These are phyloP conservation scores for Hedychridium roseum DNA, from an alignment of 2,888 invertebrate species.

Conservation along the genomic window DNA sequence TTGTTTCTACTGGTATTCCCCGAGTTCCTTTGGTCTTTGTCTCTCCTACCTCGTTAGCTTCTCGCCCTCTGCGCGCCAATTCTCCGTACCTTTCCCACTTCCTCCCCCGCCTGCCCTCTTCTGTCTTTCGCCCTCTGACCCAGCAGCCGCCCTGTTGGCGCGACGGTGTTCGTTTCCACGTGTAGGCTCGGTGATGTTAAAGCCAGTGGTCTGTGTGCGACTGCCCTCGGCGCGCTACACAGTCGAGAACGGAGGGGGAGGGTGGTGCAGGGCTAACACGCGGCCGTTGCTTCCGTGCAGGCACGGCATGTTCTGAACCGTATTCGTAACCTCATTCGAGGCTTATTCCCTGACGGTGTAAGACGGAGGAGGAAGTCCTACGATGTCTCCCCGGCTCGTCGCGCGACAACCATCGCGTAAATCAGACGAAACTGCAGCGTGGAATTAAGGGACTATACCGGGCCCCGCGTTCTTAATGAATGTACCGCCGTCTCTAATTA, in stretches of 20 bases:
- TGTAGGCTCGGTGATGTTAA: too few species aligned
- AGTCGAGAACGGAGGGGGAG: too few species aligned
- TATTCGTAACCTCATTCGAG: slow-evolving; percentile 38
- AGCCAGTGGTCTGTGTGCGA: too few species aligned
- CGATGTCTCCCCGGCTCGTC: slow-evolving; percentile 30
- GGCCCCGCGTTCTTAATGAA: slow-evolving; percentile 52
- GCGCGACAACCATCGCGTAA: slow-evolving; percentile 48
- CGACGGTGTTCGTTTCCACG: too few species aligned
- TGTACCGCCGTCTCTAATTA: slow-evolving; percentile 55
- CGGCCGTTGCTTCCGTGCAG: slow-evolving; percentile 13
- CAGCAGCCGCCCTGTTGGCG: background rate
- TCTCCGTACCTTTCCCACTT: too few species aligned
- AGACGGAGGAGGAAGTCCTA: slow-evolving; percentile 35
- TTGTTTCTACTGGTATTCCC: too few species aligned
- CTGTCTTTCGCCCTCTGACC: background rate
- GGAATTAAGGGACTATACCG: slow-evolving; percentile 52
- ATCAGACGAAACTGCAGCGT: slow-evolving; percentile 49
- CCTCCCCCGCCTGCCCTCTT: slow-evolving; percentile 3
- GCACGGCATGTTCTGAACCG: slow-evolving; percentile 38
- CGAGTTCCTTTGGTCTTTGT: too few species aligned
- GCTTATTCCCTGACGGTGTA: slow-evolving; percentile 26
- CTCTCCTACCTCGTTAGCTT: background rate
- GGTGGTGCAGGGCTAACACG: too few species aligned
- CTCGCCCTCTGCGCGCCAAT: too few species aligned
- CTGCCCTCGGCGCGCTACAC: too few species aligned